Evolutionary conservation across 2,113 vertebrate genomes (phyloP).

Genomic region (Gopherus flavomarginatus): DNA sequence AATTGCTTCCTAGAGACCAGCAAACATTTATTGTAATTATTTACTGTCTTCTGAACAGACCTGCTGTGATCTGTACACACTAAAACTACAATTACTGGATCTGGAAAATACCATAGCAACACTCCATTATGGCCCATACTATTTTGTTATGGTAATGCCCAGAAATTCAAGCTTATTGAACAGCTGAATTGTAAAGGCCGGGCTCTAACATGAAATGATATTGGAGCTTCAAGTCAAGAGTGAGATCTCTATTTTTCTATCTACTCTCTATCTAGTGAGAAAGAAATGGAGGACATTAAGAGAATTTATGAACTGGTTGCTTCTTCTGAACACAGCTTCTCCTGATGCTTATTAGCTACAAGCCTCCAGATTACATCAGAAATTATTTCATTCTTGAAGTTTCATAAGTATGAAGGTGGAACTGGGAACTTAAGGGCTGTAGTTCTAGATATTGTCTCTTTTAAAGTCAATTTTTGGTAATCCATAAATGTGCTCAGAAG

Average conservation of each 20-base stretch:
- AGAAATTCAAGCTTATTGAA: constrained; percentile 48
- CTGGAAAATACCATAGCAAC: constrained; percentile 55
- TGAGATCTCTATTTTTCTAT: constrained; percentile 23
- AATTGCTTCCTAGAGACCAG: constrained; percentile 67
- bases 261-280: not conserved
- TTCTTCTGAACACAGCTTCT: constrained; percentile 25
- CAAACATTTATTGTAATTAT: constrained; percentile 73
- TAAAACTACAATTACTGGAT: constrained; percentile 69
- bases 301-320: constrained; percentile 6
- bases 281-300: not conserved
- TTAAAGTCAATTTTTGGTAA: not conserved
- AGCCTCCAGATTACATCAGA: not conserved
- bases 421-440: not conserved
- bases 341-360: not conserved
- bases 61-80: constrained; percentile 59
- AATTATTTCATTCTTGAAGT: not conserved
- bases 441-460: not conserved
- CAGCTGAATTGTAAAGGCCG: constrained; percentile 52
- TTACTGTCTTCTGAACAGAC: constrained; percentile 63
- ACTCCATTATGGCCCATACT: constrained; percentile 20
- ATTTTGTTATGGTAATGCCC: constrained; percentile 56
- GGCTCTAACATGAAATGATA: constrained; percentile 36
- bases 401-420: not conserved
- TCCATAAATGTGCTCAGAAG: not conserved
- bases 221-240: constrained; percentile 11